phyloP scores from a whole-genome alignment of 2,888 invertebrate species.

The Nephrotoma appendiculata region DNA sequence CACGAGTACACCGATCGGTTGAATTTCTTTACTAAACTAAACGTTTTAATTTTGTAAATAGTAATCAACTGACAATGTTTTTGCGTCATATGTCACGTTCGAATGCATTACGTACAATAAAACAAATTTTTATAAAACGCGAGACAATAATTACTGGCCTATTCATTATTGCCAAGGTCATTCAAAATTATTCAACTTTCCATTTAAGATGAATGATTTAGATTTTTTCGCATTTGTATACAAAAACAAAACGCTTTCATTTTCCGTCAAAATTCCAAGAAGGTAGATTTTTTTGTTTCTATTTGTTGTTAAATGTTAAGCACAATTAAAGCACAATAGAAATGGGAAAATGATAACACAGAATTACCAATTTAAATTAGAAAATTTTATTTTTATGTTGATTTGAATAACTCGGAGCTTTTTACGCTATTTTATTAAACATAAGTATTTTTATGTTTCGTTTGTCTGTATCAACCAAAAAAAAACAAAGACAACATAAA shows the following conservation, averaged over 20 bases:
- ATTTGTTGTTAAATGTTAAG: background rate
- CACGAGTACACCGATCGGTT: background rate
- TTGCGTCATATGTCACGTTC: background rate
- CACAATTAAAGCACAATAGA: background rate
- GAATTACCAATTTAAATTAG: background rate
- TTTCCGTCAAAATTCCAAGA: background rate
- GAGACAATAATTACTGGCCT: background rate
- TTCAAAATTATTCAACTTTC: background rate
- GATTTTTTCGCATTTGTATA: background rate
- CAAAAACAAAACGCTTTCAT: background rate
- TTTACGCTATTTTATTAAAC: background rate
- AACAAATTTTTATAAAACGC: background rate
- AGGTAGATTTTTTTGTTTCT: background rate
- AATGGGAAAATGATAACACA: background rate
- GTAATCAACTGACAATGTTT: background rate
- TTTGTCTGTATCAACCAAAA: background rate
- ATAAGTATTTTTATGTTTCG: background rate
- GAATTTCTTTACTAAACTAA: background rate
- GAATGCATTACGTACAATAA: background rate
- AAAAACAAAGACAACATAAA: background rate
- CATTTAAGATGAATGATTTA: background rate
- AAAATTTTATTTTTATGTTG: background rate
- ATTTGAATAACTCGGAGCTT: background rate
- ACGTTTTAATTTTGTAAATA: background rate
- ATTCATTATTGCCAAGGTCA: background rate